Conservation (phyloP, 2,797 vertebrate genomes). For the Acropternis orthonyx region DNA sequence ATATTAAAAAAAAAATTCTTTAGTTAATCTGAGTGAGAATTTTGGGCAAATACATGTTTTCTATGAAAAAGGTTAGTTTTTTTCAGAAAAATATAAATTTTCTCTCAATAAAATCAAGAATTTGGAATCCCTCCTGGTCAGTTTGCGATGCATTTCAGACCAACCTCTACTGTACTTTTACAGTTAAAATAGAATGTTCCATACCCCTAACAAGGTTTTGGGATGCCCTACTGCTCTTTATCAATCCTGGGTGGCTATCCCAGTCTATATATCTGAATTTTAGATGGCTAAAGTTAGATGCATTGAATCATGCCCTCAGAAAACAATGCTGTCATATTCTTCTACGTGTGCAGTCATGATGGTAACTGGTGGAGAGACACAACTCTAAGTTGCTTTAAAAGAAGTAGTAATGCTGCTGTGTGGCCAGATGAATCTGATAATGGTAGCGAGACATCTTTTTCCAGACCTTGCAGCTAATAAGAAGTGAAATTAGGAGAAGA, state of each 20-base stretch:
- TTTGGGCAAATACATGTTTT: background rate
- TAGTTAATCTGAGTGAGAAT: background rate
- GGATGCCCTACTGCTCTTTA: background rate
- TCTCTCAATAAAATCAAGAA: background rate
- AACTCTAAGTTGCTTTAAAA: background rate
- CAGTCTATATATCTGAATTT: background rate
- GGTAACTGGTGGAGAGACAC: background rate
- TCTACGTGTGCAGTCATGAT: background rate
- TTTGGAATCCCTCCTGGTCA: background rate
- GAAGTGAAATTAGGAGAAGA: background rate
- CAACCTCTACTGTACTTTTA: background rate
- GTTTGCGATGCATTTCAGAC: background rate
- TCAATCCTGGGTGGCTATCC: background rate
- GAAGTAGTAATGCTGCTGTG: background rate
- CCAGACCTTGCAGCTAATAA: background rate
- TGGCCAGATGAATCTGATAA: background rate
- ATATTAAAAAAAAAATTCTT: background rate
- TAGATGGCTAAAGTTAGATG: background rate
- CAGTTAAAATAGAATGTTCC: background rate
- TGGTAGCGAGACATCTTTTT: background rate
- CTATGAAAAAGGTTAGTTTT: background rate
- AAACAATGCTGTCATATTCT: background rate
- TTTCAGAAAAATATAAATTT: background rate
- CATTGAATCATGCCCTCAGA: background rate
- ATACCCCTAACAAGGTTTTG: background rate